phyloP scores from a whole-genome alignment of 2,113 vertebrate genomes.

The Mobula birostris region DNA sequence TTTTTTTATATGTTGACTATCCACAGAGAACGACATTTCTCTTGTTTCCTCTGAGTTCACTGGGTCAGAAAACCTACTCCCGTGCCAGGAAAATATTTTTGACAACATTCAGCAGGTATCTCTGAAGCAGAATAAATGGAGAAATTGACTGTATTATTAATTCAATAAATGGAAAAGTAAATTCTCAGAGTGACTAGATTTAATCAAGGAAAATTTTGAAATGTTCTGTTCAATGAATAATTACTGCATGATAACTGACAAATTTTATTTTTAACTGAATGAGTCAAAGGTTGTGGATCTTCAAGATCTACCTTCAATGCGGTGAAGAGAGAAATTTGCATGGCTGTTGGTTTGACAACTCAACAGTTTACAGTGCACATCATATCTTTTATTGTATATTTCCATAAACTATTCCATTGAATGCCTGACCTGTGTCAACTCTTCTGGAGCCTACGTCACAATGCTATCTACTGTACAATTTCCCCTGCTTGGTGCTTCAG shows the following conservation, averaged over 20 bases:
- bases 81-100: not conserved
- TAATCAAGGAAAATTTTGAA: not conserved
- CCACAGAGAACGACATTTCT: not conserved
- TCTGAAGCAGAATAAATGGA: not conserved
- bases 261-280: not conserved
- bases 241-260: not conserved
- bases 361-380: too few relatives aligned
- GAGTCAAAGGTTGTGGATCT: not conserved
- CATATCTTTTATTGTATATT: too few relatives aligned
- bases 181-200: not conserved
- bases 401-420: too few relatives aligned
- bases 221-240: not conserved
- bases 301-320: not conserved
- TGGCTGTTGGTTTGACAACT: not conserved
- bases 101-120: not conserved
- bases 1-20: not conserved
- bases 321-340: not conserved
- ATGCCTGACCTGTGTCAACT: too few relatives aligned
- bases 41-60: not conserved
- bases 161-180: not conserved
- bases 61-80: not conserved
- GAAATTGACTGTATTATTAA: not conserved
- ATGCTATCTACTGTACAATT: too few relatives aligned
- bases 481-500: too few relatives aligned
- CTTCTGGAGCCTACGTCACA: too few relatives aligned